Evolutionary conservation across 1,140 invertebrate species (phyloP), one percentile per base, ranked within the genome.

Genomic region (Heliconius hermathena): DNA sequence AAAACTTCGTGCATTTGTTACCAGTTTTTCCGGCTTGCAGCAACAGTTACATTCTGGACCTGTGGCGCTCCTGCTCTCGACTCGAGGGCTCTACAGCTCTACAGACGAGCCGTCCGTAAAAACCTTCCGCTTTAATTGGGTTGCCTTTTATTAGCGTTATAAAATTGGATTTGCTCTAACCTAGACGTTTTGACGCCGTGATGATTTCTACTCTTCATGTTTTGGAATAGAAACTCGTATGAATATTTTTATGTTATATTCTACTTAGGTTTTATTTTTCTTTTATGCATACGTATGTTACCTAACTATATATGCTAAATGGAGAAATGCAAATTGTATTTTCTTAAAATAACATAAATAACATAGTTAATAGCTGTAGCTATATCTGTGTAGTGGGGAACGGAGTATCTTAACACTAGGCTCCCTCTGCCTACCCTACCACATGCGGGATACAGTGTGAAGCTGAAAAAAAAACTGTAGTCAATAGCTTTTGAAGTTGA

Each of bases 81-180:
- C 73, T 82, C 22, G 71, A 89, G 86, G 33, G 84, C 83, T 80
- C 84, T 86, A 82, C 77, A 81, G 74, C 41, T 46, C 41, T 46
- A 46, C 41, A 46, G 41, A 73, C 81, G 85, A 78, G 84, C 70
- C 78, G 82, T 81, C 80, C 76, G 85, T 86, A 87, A 90, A 90
- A 89, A 87, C 82, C 84, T 85, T 83, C 80, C 78, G 83, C 83
- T 89, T 87, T 91, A 91, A 91, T 91, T 91, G 90, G 88, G 90
- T 87, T 86, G 88, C 86, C 85, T 89, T 91, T 91, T 91, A 90
- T 90, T 91, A 91, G 89, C 88, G 87, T 88, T 88, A 90, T 89
- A 89, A 90, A 90, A 90, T 89, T 87, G 89, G 85, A 90, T 89
- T 91, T 88, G 88, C 87, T 87, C 84, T 86, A 86, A 83, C 80